phyloP scores from a whole-genome alignment of 1,140 invertebrate species.

The Trichogramma pretiosum region DNA sequence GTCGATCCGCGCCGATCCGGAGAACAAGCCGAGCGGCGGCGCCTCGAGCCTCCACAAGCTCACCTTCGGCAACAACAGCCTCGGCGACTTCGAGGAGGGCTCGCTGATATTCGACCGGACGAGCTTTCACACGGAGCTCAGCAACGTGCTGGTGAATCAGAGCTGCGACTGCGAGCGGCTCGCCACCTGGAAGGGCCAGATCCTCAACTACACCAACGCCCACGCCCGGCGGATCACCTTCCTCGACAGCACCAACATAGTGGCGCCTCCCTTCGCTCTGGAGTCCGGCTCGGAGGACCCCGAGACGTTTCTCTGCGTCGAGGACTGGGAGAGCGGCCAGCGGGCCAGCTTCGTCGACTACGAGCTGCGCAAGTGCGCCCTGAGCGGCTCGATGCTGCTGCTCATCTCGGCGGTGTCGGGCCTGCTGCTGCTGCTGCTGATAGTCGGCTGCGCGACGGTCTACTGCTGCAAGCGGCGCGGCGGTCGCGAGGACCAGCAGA shows the following conservation, averaged over 20 bases:
- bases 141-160: slow-evolving; percentile 51
- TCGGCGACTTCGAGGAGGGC: slow-evolving; percentile 47
- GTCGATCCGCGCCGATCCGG: slow-evolving; percentile 48
- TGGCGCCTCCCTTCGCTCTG: slow-evolving; percentile 11
- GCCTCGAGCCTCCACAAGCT: slow-evolving; percentile 44
- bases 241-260: slow-evolving; percentile 19
- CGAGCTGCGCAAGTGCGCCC: slow-evolving; percentile 29
- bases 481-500: slow-evolving; percentile 23
- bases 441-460: slow-evolving; percentile 25
- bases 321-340: slow-evolving; percentile 19
- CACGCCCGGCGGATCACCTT: slow-evolving; percentile 27
- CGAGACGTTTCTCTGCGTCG: slow-evolving; percentile 33
- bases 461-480: slow-evolving; percentile 31
- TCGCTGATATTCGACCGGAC: slow-evolving; percentile 52
- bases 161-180: slow-evolving; percentile 52
- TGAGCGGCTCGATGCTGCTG: slow-evolving; percentile 31
- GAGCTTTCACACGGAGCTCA: slow-evolving; percentile 48
- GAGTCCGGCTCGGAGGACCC: slow-evolving; percentile 27
- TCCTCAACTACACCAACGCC: slow-evolving; percentile 40
- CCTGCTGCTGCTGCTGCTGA: slow-evolving; percentile 21
- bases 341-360: slow-evolving; percentile 31
- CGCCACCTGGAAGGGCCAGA: slow-evolving; percentile 36
- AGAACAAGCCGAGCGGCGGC: slow-evolving; percentile 24
- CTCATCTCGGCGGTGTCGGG: slow-evolving; percentile 27
- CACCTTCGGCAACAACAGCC: slow-evolving; percentile 57